A percentile compares a stretch with the other conserved stretches of the same genome.
These are phyloP conservation scores for Arbacia lixula DNA, from an alignment of 53 echinoderm and acorn worm genomes.

Conservation along the genomic window DNA sequence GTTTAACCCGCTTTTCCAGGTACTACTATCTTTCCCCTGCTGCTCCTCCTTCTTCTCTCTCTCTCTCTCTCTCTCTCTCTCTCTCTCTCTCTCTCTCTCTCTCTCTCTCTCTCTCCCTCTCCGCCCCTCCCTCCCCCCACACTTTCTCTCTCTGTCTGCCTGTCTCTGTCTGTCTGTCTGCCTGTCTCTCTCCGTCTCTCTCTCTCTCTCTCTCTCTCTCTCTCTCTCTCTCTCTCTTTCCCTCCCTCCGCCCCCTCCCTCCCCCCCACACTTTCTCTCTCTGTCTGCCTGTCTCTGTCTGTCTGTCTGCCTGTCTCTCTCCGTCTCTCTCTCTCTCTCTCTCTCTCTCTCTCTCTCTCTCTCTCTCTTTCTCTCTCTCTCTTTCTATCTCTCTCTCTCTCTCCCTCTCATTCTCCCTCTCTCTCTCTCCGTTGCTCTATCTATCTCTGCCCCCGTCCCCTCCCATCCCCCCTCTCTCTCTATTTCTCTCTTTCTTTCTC, in stretches of 20 bases:
- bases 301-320: not conserved
- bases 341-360: not conserved
- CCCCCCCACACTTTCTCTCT: not conserved
- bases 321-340: not conserved
- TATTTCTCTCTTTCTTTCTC: too few relatives aligned
- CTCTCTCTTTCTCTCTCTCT: not conserved
- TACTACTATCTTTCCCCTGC: too few relatives aligned
- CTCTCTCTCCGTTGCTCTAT: too few relatives aligned
- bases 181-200: slow-evolving; percentile 15
- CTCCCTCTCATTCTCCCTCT: not conserved
- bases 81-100: not conserved
- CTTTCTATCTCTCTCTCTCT: too few relatives aligned
- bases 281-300: not conserved
- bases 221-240: slow-evolving; percentile 7
- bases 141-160: too few relatives aligned
- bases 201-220: slow-evolving; percentile 3
- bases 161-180: too few relatives aligned
- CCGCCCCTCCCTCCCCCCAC: not conserved
- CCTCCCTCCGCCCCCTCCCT: not conserved
- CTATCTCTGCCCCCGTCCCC: too few relatives aligned
- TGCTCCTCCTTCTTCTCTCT: too few relatives aligned
- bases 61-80: too few relatives aligned
- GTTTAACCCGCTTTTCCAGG: too few relatives aligned
- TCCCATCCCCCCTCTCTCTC: too few relatives aligned
- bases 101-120: not conserved